Base-by-base conservation (phyloP, 2,797 vertebrate species). In the Darevskia nairensis region DNA sequence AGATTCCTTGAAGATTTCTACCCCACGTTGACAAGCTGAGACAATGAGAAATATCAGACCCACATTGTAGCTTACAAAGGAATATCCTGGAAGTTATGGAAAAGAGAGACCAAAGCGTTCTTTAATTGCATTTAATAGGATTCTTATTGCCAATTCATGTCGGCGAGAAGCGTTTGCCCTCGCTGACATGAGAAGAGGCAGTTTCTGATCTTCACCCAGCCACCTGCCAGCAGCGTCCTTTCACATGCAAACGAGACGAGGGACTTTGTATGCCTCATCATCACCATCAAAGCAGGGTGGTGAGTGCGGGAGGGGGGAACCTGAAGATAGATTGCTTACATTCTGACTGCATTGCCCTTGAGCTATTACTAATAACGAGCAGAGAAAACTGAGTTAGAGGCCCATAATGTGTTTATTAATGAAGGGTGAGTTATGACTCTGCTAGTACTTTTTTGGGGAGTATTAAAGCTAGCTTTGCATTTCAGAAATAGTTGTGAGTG, bases 81-180 rank as follows among this genome's bases (percentile, higher is more conserved):
- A 86, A 41, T 80, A 55, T 86, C 91, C 93, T 92, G 21, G 89
- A 83, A 74, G 84, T 80, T 91, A 35, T 35, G 0, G 93, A 87
- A 64, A 25, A 82, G 19, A 82, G 3, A 80, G 8, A 85, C 32
- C 75, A 86, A 89, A 94, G 17, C 15, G 81, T 87, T 78, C 86
- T 80, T 93, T 92, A 88, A 87, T 44, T 85, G 29, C 81, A 41
- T 85, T 90, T 92, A 89, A 89, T 92, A 50, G 86, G 44, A 71
- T 76, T 89, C 89, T 90, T 88, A 89, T 80, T 94, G 86, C 39
- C 82, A 88, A 39, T 77, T 95, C 94, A 91, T 44, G 59, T 88
- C 94, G 90, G 88, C 80, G 50, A 94, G 92, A 91, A 85, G 91
- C 90, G 75, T 90, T 94, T 94, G 92, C 90, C 92, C 95, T 94